Percentiles rank a stretch among this genome's conserved stretches.
phyloP scores from a whole-genome alignment of 2,113 vertebrate genomes.

The Coracopsis vasa region DNA sequence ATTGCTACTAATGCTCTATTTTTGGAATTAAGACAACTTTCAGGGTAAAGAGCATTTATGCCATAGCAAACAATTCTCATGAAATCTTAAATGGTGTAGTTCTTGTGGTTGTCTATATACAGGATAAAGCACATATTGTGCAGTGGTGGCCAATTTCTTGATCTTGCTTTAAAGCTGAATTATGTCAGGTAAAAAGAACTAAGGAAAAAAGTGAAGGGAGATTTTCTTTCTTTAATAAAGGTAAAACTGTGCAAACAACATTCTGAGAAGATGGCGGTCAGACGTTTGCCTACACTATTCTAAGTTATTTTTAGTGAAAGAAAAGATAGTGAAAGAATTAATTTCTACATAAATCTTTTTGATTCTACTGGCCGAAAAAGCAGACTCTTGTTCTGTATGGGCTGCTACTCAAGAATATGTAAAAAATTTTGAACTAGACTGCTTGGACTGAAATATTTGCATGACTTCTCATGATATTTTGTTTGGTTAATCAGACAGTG shows the following conservation, averaged over 20 bases:
- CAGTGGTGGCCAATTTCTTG: background rate
- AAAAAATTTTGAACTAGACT: background rate
- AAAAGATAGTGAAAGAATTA: background rate
- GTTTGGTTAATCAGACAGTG: background rate
- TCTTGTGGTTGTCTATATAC: background rate
- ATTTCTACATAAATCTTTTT: background rate
- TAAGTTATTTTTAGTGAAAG: background rate
- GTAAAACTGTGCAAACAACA: background rate
- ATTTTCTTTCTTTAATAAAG: background rate
- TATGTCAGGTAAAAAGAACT: background rate
- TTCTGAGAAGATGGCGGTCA: background rate
- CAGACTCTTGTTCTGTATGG: background rate
- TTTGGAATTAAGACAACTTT: background rate
- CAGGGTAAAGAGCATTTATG: background rate
- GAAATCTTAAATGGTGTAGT: background rate
- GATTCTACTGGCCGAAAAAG: background rate
- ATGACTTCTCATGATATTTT: background rate
- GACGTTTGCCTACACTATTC: background rate
- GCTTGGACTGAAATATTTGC: background rate
- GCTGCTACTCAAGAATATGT: fast-evolving
- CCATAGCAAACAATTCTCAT: background rate
- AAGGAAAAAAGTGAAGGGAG: background rate
- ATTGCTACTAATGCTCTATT: background rate
- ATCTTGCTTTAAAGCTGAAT: background rate
- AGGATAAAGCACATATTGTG: background rate